Base-by-base conservation (phyloP, 2,797 vertebrate species). In the Eleutherodactylus coqui region DNA sequence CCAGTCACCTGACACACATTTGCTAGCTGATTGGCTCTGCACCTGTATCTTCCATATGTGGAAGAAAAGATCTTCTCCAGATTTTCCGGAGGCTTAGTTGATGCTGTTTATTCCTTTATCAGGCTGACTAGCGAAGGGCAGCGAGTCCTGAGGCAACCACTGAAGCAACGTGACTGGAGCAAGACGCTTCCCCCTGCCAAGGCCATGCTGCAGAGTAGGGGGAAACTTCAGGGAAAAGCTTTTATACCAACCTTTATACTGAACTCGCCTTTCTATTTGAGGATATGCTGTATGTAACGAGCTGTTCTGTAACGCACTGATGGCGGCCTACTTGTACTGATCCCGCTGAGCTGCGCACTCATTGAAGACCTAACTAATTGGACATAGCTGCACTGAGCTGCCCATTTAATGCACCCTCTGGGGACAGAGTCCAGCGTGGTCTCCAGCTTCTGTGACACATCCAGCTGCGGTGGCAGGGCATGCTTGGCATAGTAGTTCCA, bases 1-100 rank as follows among this genome's bases (percentile, higher is more conserved):
- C 92, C 90, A 72, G 90, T 92, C 94, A 86, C 75, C 9, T 90
- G 92, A 90, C 92, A 92, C 43, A 4, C 11, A 82, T 90, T 92
- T 82, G 86, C 92, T 93, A 89, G 88, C 94, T 92, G 91, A 85
- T 92, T 90, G 92, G 92, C 95, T 95, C 94, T 93, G 91, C 93
- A 96, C 94, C 95, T 94, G 88, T 96, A 96, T 97, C 97, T 99
- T 99, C 96, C 97, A 99, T 98, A 99, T 98, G 96, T 99, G 98
- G 98, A 99, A 99, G 96, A 99, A 95, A 92, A 82, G 97, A 96
- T 96, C 95, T 98, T 96, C 97, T 99, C 97, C 97, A 96, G 96
- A 97, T 99, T 98, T 98, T 97, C 94, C 92, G 97, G 97, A 97
- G 97, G 94, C 95, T 94, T 94, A n/a, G 76, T 93, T 95, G 93